Base-by-base conservation (phyloP, 2,113 vertebrate genomes). In the Aplodontia rufa region DNA sequence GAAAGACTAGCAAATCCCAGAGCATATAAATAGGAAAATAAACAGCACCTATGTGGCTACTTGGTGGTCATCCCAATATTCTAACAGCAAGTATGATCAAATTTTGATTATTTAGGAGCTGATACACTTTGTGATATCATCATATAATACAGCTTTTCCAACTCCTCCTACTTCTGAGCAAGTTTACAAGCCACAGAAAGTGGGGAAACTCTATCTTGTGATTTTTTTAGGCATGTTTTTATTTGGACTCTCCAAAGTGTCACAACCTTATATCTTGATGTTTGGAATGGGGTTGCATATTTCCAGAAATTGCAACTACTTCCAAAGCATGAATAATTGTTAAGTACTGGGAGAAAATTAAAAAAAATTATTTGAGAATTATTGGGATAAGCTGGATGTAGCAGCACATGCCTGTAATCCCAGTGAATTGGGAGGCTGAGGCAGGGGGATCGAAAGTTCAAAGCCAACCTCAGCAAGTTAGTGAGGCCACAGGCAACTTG, bases 201-300 rank as follows among this genome's bases (percentile, higher is more conserved):
- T 28, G 8, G 58, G 19, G 82, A 60, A 69, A 26, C 32, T 26
- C 13, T 49, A 81, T 75, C 35, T 82, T 88, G 9, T 80, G 26
- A 40, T 28, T 84, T 84, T 84, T 94, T 90, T 17, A 94, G 66
- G 87, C 26, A 40, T 17, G 76, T 66, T 71, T 93, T 95, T 32
- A 81, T 81, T 80, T 90, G 20, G n/a, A 96, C 3, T 5, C 14
- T 45, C 60, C 30, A 66, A 72, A 78, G 28, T 51, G 28, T 51
- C n/a, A 42, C 17, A 90, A 74, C 8, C 69, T 93, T 85, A 86
- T 68, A 24, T 74, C 42, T 60, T 60, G 49, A 58, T 90, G 60
- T 85, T 84, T 75, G 74, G 30, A 76, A 84, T 88, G 55, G 22
- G 16, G 45, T 49, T 80, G 64, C 79, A 69, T 81, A 60, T 90